Base-by-base conservation (phyloP, 2,797 vertebrate genomes). In the Kryptopterus vitreolus region DNA sequence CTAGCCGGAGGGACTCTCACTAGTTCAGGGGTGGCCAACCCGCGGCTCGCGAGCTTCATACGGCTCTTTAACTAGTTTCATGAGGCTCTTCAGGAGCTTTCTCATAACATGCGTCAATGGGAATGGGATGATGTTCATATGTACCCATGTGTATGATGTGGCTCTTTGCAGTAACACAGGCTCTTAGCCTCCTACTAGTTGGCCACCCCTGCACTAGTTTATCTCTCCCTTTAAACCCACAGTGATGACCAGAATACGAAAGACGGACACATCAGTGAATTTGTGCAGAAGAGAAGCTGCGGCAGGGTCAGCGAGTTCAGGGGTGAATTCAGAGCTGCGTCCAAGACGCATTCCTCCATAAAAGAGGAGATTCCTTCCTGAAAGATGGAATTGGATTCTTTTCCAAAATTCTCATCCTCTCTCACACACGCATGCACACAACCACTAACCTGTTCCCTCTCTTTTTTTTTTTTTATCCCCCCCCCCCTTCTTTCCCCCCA, bases 291-390 rank as follows among this genome's bases (percentile, higher is more conserved):
- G 48, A 52, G 24, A 20, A 12, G 26, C 15, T 26, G 46, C 46
- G 11, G 46, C 69, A 53, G 50, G 69, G 48, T 71, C 48, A 53
- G 1, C 18, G 29, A 35, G 69, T 71, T 71, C 69, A 53, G 69
- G 26, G 69, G 48, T 33, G 50, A 71, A 48, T 53, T 52, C 52
- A 26, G 68, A 52, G 69, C 69, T 1, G 1, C 7, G 12, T 18
- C 69, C 29, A 53, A n/a, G 50, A 71, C 10, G 2, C 50, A 53
- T 53, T 71, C 69, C 69, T 53, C 29, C 6, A 3, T 53, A 22
- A 33, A 53, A 53, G 18, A 53, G 48, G 69, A 71, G 69, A 71
- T 71, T 71, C 48, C 68, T 71, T 71, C 26, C 68, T 50, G 66
- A 8, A 50, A 12, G 66, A 29, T 29, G 15, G 46, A 26, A 29